Percentiles rank a stretch among this genome's conserved stretches.
Evolutionary conservation across 2,888 invertebrate genomes (phyloP).

Genomic region (Stenotaenia linearis): DNA sequence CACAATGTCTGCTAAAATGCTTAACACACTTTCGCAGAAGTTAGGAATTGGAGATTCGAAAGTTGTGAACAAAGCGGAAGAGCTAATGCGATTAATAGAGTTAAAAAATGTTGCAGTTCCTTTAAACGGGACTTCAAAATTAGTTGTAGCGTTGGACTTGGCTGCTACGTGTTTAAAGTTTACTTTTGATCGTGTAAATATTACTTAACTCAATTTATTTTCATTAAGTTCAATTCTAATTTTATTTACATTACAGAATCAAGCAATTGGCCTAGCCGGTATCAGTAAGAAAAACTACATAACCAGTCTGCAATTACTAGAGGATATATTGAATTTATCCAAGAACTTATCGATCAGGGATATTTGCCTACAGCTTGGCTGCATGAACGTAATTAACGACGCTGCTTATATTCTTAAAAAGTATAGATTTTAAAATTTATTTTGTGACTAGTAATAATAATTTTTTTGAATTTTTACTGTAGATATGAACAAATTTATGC

Average conservation of each 20-base stretch:
- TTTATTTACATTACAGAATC: slow-evolving; percentile 26
- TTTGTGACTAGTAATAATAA: too few species aligned
- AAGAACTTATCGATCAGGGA: slow-evolving; percentile 14
- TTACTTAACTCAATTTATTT: too few species aligned
- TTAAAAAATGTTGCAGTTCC: neutral
- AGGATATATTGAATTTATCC: slow-evolving; percentile 26
- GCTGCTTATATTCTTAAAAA: slow-evolving; percentile 29
- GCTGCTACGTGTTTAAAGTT: neutral
- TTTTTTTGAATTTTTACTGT: neutral
- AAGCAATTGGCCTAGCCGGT: slow-evolving; percentile 31
- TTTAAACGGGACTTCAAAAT: neutral
- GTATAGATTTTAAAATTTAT: neutral
- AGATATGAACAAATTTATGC: neutral
- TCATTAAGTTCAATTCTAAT: too few species aligned
- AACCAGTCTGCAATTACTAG: slow-evolving; percentile 26
- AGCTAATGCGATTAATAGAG: neutral
- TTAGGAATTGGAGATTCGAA: neutral
- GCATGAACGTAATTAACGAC: slow-evolving; percentile 17
- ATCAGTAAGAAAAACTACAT: slow-evolving; percentile 31
- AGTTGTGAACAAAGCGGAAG: neutral
- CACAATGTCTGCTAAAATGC: neutral
- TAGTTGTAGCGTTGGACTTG: neutral
- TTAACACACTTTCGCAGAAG: neutral
- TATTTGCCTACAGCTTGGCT: slow-evolving; percentile 33
- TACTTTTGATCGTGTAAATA: neutral